Percentiles rank a stretch among this genome's conserved stretches.
These are phyloP conservation scores for Bombus soroeensis DNA, from an alignment of 1,140 invertebrate species.

Conservation along the genomic window DNA sequence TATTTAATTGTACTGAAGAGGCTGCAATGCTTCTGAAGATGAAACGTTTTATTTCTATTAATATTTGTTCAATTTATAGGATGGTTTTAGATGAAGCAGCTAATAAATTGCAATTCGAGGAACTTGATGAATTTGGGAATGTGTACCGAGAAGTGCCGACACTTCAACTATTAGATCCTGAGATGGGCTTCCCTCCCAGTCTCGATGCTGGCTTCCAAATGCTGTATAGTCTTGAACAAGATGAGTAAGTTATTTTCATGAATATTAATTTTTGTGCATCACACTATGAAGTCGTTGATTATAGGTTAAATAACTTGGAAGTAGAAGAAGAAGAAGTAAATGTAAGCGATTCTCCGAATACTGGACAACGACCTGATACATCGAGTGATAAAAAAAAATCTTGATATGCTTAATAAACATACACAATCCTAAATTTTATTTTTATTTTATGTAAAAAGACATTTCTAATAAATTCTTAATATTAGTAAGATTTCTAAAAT, in stretches of 20 bases:
- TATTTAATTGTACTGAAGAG: conserved; percentile 41
- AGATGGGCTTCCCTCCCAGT: conserved; percentile 81
- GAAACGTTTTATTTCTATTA: neutral
- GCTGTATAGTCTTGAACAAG: conserved; percentile 82
- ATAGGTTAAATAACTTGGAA: conserved; percentile 77
- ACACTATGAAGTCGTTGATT: conserved; percentile 39
- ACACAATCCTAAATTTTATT: neutral
- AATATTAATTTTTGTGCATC: neutral
- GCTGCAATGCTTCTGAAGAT: neutral
- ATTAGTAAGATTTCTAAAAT: conserved; percentile 11
- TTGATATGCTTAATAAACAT: conserved; percentile 15
- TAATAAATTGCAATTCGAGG: conserved; percentile 78
- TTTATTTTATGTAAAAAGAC: neutral
- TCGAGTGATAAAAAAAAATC: conserved; percentile 47
- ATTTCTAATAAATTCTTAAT: conserved; percentile 19
- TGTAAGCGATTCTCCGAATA: conserved; percentile 72
- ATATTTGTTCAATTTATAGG: conserved; percentile 61
- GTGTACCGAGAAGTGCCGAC: conserved; percentile 80
- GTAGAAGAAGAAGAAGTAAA: conserved; percentile 77
- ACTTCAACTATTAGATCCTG: conserved; percentile 81
- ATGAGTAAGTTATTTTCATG: conserved; percentile 74
- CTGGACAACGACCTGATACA: conserved; percentile 36
- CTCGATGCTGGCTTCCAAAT: conserved; percentile 83
- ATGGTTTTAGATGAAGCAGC: conserved; percentile 79
- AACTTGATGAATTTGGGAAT: conserved; percentile 79